These are phyloP conservation scores for Coptotermes formosanus DNA, from an alignment of 1,140 invertebrate species.

Conservation along the genomic window DNA sequence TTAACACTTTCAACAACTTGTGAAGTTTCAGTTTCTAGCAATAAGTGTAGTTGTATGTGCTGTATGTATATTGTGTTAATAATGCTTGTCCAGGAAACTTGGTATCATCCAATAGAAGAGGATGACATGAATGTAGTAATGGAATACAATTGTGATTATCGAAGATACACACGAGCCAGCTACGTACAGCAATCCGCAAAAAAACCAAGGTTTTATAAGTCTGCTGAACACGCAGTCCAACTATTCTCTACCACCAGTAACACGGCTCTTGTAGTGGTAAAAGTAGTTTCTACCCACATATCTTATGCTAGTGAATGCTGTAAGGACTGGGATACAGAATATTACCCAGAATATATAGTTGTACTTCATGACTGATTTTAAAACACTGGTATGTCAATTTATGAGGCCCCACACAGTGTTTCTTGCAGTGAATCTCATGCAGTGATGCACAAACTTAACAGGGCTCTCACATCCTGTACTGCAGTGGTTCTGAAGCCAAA, in stretches of 20 bases:
- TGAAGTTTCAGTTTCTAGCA: too few relatives aligned
- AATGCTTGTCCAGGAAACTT: not conserved
- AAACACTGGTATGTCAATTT: too few relatives aligned
- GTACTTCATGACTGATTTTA: not conserved
- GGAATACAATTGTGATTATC: not conserved
- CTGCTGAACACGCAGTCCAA: not conserved
- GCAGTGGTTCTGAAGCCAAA: too few relatives aligned
- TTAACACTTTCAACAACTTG: too few relatives aligned
- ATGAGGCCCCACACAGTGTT: too few relatives aligned
- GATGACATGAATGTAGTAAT: not conserved
- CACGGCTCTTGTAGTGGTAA: not conserved
- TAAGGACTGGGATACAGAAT: not conserved
- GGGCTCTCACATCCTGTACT: too few relatives aligned
- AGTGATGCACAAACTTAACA: too few relatives aligned
- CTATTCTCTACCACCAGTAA: not conserved
- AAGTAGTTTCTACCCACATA: not conserved
- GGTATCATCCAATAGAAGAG: not conserved
- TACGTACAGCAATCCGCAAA: not conserved
- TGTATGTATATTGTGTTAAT: not conserved
- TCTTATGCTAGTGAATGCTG: not conserved
- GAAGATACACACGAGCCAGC: not conserved
- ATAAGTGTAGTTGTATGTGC: too few relatives aligned
- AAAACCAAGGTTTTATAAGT: not conserved
- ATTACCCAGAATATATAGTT: slow-evolving; percentile 12
- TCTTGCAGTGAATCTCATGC: too few relatives aligned